A percentile compares a stretch with the other conserved stretches of the same genome.
Evolutionary conservation across 2,888 invertebrate genomes (phyloP).

Genomic region (Stenoptilia bipunctidactyla): DNA sequence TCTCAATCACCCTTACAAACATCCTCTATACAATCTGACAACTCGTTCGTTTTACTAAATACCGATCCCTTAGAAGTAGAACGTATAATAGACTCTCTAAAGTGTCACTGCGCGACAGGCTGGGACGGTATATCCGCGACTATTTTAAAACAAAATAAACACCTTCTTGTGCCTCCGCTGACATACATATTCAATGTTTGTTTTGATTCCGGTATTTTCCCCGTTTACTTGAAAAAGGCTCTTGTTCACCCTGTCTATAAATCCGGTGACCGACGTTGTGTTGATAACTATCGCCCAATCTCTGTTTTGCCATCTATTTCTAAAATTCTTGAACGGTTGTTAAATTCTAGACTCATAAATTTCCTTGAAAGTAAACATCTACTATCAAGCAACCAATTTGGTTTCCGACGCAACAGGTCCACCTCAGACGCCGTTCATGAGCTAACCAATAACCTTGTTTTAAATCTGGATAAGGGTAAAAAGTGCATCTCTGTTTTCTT

Average conservation of each 20-base stretch:
- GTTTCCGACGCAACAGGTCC: background rate
- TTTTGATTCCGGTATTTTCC: background rate
- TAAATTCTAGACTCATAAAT: too few relatives aligned
- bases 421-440: background rate
- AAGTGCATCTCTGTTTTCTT: background rate
- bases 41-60: background rate
- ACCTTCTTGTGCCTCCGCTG: background rate
- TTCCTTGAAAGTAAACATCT: background rate
- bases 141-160: background rate
- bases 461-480: background rate
- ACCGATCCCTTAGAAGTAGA: background rate
- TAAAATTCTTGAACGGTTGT: too few relatives aligned
- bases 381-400: background rate
- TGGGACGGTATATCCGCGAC: slow-evolving; percentile 3
- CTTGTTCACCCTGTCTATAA: too few relatives aligned
- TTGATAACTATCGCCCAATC: too few relatives aligned
- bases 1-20: too few relatives aligned
- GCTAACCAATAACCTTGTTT: background rate
- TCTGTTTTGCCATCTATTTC: background rate
- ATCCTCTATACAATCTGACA: background rate
- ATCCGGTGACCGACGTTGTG: too few relatives aligned
- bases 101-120: background rate
- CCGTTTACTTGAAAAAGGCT: too few relatives aligned
- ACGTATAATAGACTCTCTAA: background rate
- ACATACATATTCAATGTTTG: slow-evolving; percentile 2